These are phyloP conservation scores for Xenopus tropicalis DNA, from an alignment of 2,113 vertebrate genomes.

Conservation along the genomic window UCB_Xtro_10.0 CM004446.2:149262501-149263000, in stretches of 20 bases:
- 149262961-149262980: neutral
- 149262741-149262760: neutral
- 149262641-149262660: slow-evolving; percentile 6
- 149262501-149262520: neutral
- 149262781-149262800: neutral
- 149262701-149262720: neutral
- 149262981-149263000: neutral
- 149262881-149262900: neutral
- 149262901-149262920: too few species aligned
- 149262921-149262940: neutral
- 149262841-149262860: neutral
- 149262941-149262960: neutral
- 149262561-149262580: neutral
- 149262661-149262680: neutral
- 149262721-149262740: neutral
- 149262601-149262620: neutral
- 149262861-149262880: neutral
- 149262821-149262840: neutral
- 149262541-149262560: neutral
- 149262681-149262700: too few species aligned
- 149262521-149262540: neutral
- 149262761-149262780: neutral
- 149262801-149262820: too few species aligned
- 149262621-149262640: slow-evolving; percentile 6
- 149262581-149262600: neutral